A percentile compares a stretch with the other conserved stretches of the same genome.
Evolutionary conservation across 2,888 invertebrate species (phyloP).

Genomic region (Chaetoderma sp.): DNA sequence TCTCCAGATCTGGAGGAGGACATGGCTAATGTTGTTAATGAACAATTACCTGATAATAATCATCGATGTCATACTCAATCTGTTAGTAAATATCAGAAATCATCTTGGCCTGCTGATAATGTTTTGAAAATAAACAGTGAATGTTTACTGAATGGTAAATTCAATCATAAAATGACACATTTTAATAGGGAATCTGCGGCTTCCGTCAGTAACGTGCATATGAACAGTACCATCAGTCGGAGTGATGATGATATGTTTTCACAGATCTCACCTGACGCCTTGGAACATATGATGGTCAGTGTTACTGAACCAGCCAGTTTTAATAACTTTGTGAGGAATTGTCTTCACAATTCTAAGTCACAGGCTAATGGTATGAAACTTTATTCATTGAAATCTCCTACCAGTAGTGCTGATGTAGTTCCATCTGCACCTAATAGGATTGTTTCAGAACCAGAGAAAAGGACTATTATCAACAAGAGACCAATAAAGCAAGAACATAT

Average conservation of each 20-base stretch:
- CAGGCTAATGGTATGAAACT: too few relatives aligned
- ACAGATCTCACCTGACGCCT: not conserved
- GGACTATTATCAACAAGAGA: too few relatives aligned
- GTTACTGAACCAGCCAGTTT: too few relatives aligned
- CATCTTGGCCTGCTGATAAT: not conserved
- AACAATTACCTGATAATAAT: not conserved
- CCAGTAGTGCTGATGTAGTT: too few relatives aligned
- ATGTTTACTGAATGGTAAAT: not conserved
- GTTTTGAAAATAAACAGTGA: not conserved
- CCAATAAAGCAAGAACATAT: too few relatives aligned
- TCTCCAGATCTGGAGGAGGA: not conserved
- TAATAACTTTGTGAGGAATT: too few relatives aligned
- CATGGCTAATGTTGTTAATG: not conserved
- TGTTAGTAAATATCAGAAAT: too few relatives aligned
- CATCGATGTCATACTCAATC: not conserved
- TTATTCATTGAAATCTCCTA: too few relatives aligned
- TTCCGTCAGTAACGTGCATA: not conserved
- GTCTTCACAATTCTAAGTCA: too few relatives aligned
- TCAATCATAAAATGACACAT: not conserved
- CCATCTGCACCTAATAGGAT: too few relatives aligned
- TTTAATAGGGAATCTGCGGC: too few relatives aligned
- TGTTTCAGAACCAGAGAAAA: too few relatives aligned
- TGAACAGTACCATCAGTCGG: not conserved
- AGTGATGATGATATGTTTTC: constrained; percentile 3
- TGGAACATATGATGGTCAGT: not conserved